Percentiles rank a stretch among this genome's conserved stretches.
Conservation (phyloP, 2,888 invertebrate genomes). For the Tipula helvola region DNA sequence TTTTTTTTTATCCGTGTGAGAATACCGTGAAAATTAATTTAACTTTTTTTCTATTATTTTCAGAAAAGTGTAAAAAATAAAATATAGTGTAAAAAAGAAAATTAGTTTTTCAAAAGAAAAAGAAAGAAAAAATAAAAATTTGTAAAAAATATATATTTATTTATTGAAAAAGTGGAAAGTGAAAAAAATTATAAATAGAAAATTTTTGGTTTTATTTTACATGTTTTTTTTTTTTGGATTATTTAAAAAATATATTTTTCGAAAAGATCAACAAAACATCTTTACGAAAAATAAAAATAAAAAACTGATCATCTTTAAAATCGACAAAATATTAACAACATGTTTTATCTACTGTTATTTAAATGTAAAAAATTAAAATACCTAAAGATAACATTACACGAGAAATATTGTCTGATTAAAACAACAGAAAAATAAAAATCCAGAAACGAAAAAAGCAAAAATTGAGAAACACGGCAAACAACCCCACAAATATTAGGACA, state of each 20-base stretch:
- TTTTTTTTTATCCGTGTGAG: not conserved
- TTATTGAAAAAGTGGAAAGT: not conserved
- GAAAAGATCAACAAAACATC: not conserved
- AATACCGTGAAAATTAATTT: not conserved
- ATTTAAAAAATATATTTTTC: not conserved
- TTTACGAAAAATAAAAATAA: not conserved
- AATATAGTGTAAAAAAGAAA: not conserved
- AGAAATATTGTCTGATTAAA: not conserved
- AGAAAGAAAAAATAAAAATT: not conserved
- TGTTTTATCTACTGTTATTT: conserved; percentile 4
- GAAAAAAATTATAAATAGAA: not conserved
- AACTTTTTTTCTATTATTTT: not conserved
- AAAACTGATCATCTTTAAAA: not conserved
- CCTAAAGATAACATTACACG: not conserved
- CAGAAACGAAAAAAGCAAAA: not conserved
- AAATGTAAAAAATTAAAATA: conserved; percentile 4
- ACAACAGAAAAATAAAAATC: not conserved
- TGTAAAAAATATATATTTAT: not conserved
- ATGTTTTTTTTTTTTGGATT: not conserved
- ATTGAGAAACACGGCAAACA: not conserved
- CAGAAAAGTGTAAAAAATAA: not conserved
- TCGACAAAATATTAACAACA: not conserved
- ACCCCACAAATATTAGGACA: not conserved
- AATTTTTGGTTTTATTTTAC: not conserved
- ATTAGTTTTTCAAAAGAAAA: not conserved